These are phyloP conservation scores for Parus major DNA, from an alignment of 2,113 vertebrate genomes.

Conservation along the genomic window DNA sequence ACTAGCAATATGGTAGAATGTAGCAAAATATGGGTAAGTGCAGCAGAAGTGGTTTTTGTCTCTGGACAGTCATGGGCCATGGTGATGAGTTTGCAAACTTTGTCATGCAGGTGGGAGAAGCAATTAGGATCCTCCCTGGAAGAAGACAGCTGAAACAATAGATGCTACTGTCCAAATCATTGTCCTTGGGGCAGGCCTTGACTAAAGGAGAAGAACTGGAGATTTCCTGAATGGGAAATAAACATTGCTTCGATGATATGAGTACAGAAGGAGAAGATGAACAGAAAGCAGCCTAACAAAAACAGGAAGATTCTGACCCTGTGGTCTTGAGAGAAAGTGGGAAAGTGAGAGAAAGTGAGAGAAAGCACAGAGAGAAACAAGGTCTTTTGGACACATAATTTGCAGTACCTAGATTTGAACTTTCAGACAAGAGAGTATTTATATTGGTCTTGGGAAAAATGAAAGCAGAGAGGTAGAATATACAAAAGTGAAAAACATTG, in stretches of 20 bases:
- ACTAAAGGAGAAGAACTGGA: background rate
- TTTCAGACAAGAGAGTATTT: background rate
- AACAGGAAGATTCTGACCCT: background rate
- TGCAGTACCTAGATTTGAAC: background rate
- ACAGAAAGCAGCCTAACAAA: background rate
- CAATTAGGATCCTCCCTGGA: background rate
- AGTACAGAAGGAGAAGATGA: background rate
- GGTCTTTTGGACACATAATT: background rate
- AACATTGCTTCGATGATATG: background rate
- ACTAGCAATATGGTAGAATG: background rate
- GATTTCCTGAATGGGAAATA: background rate
- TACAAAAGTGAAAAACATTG: background rate
- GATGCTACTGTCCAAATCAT: background rate
- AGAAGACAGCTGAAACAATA: conserved; percentile 21
- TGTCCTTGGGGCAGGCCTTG: background rate
- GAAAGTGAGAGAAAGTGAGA: too few relatives aligned
- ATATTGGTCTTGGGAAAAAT: background rate
- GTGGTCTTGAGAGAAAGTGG: background rate
- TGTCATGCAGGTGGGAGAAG: background rate
- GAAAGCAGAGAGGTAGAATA: background rate
- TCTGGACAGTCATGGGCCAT: background rate
- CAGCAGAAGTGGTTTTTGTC: background rate
- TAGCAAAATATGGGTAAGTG: background rate
- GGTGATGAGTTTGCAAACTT: background rate
- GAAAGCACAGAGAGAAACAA: background rate